Base-by-base conservation (phyloP, 2,113 vertebrate genomes). In the Petromus typicus region DNA sequence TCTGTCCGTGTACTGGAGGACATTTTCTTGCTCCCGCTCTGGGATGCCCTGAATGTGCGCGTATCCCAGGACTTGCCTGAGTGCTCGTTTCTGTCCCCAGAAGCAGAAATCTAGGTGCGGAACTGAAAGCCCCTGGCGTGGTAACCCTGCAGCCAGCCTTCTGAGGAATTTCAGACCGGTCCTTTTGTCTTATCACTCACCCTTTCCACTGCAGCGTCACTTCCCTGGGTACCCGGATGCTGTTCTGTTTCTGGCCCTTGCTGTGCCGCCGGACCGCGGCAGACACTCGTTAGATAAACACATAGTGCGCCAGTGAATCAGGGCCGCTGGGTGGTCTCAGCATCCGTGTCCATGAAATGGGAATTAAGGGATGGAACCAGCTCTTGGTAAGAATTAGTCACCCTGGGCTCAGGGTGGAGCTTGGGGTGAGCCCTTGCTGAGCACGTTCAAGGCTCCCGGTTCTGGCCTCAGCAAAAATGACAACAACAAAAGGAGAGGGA, bases 301-400 rank as follows among this genome's bases (percentile, higher is more conserved):
- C 32, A 20, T 5, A 34, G 9, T 8, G 17, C 34, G 27, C 10
- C 34, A 48, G 48, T 32, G 69, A 84, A 57, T 75, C 71, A 48
- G 73, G 43, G 43, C 27, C 45, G 27, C 78, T n/a, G 54, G 48
- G 27, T 56, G 43, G 37, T 79, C 92, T 88, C 84, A 89, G 25
- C 76, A n/a, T 87, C 22, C 88, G 54, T 13, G 22, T 43, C 79
- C 63, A 40, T 30, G n/a, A 83, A 94, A 63, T 88, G 84, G 69
- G 78, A 61, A 43, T 45, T 59, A 66, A 75, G 89, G 45, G 75
- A 59, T 45, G 59, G 20, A 51, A 18, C 40, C 66, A 22, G 56
- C 89, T 18, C 69, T 43, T 4, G 17, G 71, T 71, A 93, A 86
- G 63, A 86, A 86, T 71, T 86, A 66, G 66, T 75, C 57, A 56